Base-by-base conservation (phyloP, 2,888 invertebrate genomes). In the Cantharis nigra region DNA sequence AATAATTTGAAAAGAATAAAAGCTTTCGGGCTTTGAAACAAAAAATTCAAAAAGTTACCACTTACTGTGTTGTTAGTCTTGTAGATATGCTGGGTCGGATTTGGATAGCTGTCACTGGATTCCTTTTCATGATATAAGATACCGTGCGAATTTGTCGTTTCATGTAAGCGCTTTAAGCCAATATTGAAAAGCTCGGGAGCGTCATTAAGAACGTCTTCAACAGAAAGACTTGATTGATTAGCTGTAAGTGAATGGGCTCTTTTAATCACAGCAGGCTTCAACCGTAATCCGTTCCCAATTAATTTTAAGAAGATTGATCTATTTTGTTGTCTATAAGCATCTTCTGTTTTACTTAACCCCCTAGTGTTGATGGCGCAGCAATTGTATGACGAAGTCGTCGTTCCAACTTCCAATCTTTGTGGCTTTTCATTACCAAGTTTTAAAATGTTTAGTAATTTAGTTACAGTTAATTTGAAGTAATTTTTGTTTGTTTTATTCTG, bases 141-240 rank as follows among this genome's bases (percentile, higher is more conserved):
- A 72, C 67, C 65, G 71, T 71, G 69, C 67, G 71, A 72, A 75
- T 67, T 71, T 72, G 67, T 75, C 71, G 71, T 67, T 71, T 28
- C 18, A 33, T 23, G 71, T 71, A 71, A 16, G 63, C 62, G 71
- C 63, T 63, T 62, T 71, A 70, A 33, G 65, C 70, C 64, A 71
- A 72, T 71, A 74, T 74, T 70, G 70, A 69, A 63, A 71, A 71
- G 74, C 74, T 16, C 69, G 33, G 69, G 63, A 49, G 75, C 26
- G 69, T 69, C 72, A 71, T 77, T 77, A 77, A 49, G 65, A 16
- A 64, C 28, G 67, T 71, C 72, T 74, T 69, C 63, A 63, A 28
- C 72, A 71, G 63, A 30, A 70, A 67, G 67, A 77, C 70, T 79
- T 79, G 79, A 79, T 77, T 79, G 79, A 77, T 79, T 79, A 70